Conservation (phyloP, 1,140 invertebrate species). For the Hyphantria cunea region DNA sequence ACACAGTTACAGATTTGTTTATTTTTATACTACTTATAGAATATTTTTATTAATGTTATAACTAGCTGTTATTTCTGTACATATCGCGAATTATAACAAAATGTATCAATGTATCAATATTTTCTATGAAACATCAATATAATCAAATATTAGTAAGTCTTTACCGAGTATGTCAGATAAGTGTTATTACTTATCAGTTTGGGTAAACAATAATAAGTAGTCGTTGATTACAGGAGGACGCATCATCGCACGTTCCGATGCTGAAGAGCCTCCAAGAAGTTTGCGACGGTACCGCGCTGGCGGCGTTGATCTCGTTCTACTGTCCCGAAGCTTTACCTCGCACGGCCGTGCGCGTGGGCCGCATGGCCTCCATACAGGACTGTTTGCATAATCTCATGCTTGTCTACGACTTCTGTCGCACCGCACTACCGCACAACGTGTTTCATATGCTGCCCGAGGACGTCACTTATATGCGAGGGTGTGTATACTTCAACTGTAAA, state of each 20-base stretch:
- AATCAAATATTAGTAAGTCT: too few species aligned
- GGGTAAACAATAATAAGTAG: too few species aligned
- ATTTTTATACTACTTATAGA: too few species aligned
- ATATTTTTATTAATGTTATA: too few species aligned
- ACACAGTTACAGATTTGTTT: too few species aligned
- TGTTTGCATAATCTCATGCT: constrained; percentile 96
- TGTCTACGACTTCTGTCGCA: constrained; percentile 93
- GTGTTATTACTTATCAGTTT: too few species aligned
- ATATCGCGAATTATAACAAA: too few species aligned
- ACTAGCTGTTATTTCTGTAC: too few species aligned
- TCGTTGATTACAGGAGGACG: constrained; percentile 57
- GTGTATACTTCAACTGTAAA: constrained; percentile 51
- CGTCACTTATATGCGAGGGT: constrained; percentile 97
- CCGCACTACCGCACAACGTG: constrained; percentile 92
- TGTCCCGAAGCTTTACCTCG: constrained; percentile 94
- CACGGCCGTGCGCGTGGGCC: constrained; percentile 87
- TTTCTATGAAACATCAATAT: too few species aligned
- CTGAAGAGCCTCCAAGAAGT: constrained; percentile 85
- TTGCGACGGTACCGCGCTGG: constrained; percentile 95
- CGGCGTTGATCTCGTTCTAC: constrained; percentile 95
- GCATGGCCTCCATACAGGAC: constrained; percentile 87
- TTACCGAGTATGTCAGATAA: too few species aligned
- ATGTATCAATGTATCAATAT: too few species aligned
- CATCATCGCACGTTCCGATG: constrained; percentile 54
- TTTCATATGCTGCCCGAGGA: constrained; percentile 98